Conservation (phyloP, 23 tunicate species). For the Botrylloides violaceus region DNA sequence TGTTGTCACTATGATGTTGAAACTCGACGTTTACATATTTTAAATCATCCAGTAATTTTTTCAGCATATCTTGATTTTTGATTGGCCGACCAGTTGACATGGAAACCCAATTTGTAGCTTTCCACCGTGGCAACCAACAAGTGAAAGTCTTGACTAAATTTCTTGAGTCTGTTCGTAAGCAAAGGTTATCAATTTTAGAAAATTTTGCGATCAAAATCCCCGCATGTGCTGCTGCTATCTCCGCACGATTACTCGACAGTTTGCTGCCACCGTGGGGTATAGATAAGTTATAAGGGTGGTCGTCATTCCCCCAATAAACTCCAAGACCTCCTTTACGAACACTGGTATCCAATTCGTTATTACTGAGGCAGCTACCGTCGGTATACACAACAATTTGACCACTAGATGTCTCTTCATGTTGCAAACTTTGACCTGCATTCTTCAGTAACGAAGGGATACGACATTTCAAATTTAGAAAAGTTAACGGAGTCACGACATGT, state of each 20-base stretch:
- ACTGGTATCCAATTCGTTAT: neutral
- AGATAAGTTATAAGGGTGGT: slow-evolving; percentile 33
- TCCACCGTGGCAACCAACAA: slow-evolving; percentile 24
- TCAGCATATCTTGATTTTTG: slow-evolving; percentile 14
- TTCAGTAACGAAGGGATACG: neutral
- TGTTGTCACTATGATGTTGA: neutral
- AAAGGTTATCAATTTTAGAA: slow-evolving; percentile 1
- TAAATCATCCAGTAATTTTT: slow-evolving; percentile 6
- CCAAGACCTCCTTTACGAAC: slow-evolving; percentile 31
- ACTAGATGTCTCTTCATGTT: neutral
- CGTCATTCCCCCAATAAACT: slow-evolving; percentile 25
- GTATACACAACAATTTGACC: slow-evolving; percentile 28
- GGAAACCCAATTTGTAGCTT: slow-evolving; percentile 15
- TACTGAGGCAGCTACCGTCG: slow-evolving; percentile 46
- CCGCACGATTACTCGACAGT: slow-evolving; percentile 23
- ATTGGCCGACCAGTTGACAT: neutral
- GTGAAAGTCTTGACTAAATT: slow-evolving; percentile 25
- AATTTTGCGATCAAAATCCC: slow-evolving; percentile 22
- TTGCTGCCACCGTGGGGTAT: slow-evolving; percentile 17
- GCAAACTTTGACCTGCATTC: neutral
- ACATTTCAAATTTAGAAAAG: slow-evolving; percentile 5
- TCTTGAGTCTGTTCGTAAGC: slow-evolving; percentile 29
- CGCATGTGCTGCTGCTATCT: slow-evolving; percentile 38
- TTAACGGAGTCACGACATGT: no score
- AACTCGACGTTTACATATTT: slow-evolving; percentile 11